Percentiles rank a stretch among this genome's conserved stretches.
These are phyloP conservation scores for Pediacus dermestoides DNA, from an alignment of 2,888 invertebrate species.

Conservation along the genomic window DNA sequence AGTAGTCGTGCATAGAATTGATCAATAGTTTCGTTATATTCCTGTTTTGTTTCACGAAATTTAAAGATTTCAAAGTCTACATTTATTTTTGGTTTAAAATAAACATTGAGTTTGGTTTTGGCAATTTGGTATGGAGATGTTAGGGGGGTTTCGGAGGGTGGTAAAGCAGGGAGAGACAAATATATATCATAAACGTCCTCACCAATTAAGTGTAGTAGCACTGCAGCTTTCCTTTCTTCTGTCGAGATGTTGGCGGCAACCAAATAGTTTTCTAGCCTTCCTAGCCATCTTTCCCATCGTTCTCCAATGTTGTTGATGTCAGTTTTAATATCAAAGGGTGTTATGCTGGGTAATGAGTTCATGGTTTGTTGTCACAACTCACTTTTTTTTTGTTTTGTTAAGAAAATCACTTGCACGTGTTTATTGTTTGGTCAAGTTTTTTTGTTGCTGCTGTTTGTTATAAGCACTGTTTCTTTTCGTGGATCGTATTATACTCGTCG, in stretches of 20 bases:
- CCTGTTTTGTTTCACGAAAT: conserved; percentile 8
- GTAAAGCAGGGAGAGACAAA: neutral
- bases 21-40: conserved; percentile 6
- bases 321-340: neutral
- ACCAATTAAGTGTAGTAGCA: neutral
- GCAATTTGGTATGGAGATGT: neutral
- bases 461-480: too few species aligned
- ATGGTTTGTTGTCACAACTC: too few species aligned
- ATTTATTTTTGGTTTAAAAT: conserved; percentile 6
- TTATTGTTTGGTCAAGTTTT: too few species aligned
- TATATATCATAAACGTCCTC: neutral
- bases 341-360: too few species aligned
- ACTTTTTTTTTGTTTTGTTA: too few species aligned
- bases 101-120: neutral
- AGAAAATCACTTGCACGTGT: too few species aligned
- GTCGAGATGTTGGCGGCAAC: neutral
- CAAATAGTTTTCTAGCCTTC: neutral
- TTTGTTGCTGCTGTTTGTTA: too few species aligned
- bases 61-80: conserved; percentile 9
- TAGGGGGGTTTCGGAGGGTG: neutral
- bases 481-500: too few species aligned
- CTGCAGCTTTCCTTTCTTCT: neutral
- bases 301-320: neutral
- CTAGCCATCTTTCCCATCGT: conserved; percentile 3
- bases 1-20: too few species aligned